A percentile compares a stretch with the other conserved stretches of the same genome.
Evolutionary conservation across 1,140 invertebrate genomes (phyloP).

Genomic region (Drosophila pachea): DNA sequence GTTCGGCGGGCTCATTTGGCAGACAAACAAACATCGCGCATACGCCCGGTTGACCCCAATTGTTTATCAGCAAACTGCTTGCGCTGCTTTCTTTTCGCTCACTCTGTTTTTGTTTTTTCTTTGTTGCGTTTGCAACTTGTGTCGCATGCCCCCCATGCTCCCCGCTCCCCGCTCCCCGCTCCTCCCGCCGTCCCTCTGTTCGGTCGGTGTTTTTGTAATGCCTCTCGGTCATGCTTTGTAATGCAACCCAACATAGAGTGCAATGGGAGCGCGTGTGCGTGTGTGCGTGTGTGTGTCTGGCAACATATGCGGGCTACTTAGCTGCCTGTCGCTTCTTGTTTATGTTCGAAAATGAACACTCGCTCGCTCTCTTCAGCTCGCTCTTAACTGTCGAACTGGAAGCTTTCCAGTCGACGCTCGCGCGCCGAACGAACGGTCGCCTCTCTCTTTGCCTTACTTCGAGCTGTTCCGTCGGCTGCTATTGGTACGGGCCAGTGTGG

Average conservation of each 20-base stretch:
- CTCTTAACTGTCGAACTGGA: constrained; percentile 42
- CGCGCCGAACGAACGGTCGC: neutral
- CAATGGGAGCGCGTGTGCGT: constrained; percentile 3
- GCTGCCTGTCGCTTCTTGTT: constrained; percentile 43
- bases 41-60: constrained; percentile 39
- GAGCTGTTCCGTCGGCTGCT: neutral
- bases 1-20: constrained; percentile 34
- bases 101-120: constrained; percentile 4
- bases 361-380: constrained; percentile 30
- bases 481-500: too few relatives aligned
- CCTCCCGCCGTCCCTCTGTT: constrained; percentile 14
- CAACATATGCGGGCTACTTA: constrained; percentile 32
- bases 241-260: constrained; percentile 30
- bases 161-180: constrained; percentile 33
- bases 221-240: constrained; percentile 49
- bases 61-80: constrained; percentile 37
- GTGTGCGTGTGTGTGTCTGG: constrained; percentile 5
- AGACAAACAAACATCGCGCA: constrained; percentile 41
- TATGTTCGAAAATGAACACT: constrained; percentile 53
- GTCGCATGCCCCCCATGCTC: constrained; percentile 47
- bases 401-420: constrained; percentile 32
- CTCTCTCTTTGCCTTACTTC: neutral
- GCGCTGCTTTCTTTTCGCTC: constrained; percentile 11
- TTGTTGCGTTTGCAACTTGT: constrained; percentile 22
- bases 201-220: constrained; percentile 48